A percentile compares a stretch with the other conserved stretches of the same genome.
These are phyloP conservation scores for Montipora cactus DNA, from an alignment of 64 coral and sea anemone genomes.

Conservation along the genomic window DNA sequence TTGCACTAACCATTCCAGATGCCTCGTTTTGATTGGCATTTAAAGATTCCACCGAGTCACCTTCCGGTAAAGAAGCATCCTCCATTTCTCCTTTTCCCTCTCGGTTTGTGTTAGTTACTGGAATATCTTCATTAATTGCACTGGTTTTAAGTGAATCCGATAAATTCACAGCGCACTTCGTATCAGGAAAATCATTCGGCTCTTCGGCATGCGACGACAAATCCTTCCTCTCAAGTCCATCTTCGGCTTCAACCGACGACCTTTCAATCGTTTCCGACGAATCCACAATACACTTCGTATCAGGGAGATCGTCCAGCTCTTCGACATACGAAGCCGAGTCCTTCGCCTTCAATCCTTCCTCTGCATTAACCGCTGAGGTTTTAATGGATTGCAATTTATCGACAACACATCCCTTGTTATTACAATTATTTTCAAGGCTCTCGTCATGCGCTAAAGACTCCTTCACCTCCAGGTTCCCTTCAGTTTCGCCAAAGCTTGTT, in stretches of 20 bases:
- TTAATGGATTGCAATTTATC: neutral
- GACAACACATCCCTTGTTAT: neutral
- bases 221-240: neutral
- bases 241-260: neutral
- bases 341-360: neutral
- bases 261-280: neutral
- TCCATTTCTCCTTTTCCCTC: neutral
- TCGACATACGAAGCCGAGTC: neutral
- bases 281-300: neutral
- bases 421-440: neutral
- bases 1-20: neutral
- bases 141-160: neutral
- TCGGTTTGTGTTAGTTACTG: neutral
- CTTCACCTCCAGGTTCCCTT: neutral
- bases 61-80: neutral
- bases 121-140: neutral
- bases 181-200: neutral
- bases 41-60: neutral
- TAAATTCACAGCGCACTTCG: neutral
- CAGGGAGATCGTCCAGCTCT: neutral
- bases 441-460: neutral
- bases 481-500: neutral
- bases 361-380: neutral
- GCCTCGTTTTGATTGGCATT: neutral
- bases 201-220: neutral